Conservation (phyloP, 1,140 invertebrate genomes). For the Trichonephila inaurata region DNA sequence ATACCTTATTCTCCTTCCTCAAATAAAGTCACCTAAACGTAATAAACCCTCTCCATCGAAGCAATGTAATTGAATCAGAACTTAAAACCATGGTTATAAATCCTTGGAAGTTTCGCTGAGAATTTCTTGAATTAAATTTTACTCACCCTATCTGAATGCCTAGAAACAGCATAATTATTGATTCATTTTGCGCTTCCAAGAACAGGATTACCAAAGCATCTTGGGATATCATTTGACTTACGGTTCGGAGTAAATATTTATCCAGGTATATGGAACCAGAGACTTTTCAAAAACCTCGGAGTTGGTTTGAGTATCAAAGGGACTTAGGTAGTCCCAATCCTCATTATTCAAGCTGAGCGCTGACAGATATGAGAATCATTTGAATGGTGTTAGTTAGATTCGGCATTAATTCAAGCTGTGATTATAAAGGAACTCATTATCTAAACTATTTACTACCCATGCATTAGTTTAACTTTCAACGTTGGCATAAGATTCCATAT, state of each 20-base stretch:
- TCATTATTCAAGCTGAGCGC: slow-evolving; percentile 19
- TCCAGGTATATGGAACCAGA: not conserved
- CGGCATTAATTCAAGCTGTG: not conserved
- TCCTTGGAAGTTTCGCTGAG: not conserved
- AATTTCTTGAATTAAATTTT: slow-evolving; percentile 20
- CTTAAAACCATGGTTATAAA: not conserved
- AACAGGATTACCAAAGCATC: not conserved
- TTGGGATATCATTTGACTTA: not conserved
- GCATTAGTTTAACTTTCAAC: not conserved
- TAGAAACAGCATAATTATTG: not conserved
- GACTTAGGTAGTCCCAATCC: not conserved
- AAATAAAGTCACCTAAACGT: not conserved
- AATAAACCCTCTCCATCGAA: slow-evolving; percentile 8
- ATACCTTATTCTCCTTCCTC: not conserved
- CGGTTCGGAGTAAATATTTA: slow-evolving; percentile 2
- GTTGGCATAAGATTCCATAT: not conserved
- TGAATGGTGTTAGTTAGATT: not conserved
- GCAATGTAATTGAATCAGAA: slow-evolving; percentile 18
- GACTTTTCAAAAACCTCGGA: slow-evolving; percentile 4
- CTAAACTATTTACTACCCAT: not conserved
- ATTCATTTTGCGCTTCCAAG: slow-evolving; percentile 18
- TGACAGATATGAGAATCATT: slow-evolving; percentile 15
- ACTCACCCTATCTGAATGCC: not conserved
- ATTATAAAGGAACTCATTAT: slow-evolving; percentile 24
- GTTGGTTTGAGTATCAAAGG: not conserved